Percentiles rank a stretch among this genome's conserved stretches.
phyloP scores from a whole-genome alignment of 2,888 invertebrate genomes.

The Molanna angustata region DNA sequence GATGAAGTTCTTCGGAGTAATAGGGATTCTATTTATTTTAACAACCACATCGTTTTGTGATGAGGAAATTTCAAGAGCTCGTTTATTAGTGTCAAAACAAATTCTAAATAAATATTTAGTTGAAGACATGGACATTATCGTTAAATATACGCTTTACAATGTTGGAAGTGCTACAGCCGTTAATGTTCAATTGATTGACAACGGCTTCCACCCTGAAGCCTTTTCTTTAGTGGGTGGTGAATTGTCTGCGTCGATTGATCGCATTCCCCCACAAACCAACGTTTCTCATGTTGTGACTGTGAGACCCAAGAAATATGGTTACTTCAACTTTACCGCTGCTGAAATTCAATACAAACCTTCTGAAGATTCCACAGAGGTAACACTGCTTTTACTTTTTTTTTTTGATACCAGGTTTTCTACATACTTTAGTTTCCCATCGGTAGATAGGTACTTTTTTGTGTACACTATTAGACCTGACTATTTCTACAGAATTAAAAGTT shows the following conservation, averaged over 20 bases:
- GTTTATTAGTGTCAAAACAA: conserved; percentile 87
- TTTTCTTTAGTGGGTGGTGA: conserved; percentile 90
- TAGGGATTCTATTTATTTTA: conserved; percentile 47
- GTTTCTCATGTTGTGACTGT: conserved; percentile 92
- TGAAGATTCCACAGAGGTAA: conserved; percentile 76
- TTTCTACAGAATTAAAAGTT: no score
- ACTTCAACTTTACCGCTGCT: conserved; percentile 96
- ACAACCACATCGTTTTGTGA: conserved; percentile 52
- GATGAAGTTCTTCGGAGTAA: conserved; percentile 44
- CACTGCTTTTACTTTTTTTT: conserved; percentile 32
- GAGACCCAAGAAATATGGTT: conserved; percentile 84
- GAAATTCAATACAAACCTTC: conserved; percentile 84
- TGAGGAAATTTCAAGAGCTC: conserved; percentile 74
- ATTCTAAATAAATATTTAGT: conserved; percentile 95
- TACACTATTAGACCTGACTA: background rate
- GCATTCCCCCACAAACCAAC: conserved; percentile 91
- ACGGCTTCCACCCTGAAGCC: conserved; percentile 87
- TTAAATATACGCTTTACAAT: conserved; percentile 93
- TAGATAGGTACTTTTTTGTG: background rate
- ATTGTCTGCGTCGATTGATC: conserved; percentile 75
- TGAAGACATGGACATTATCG: conserved; percentile 92
- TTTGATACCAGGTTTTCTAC: background rate
- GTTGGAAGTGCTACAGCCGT: conserved; percentile 90
- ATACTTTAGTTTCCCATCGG: background rate
- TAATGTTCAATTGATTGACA: conserved; percentile 84